A percentile compares a stretch with the other conserved stretches of the same genome.
These are phyloP conservation scores for Eurois occulta DNA, from an alignment of 2,888 invertebrate species.

Conservation along the genomic window DNA sequence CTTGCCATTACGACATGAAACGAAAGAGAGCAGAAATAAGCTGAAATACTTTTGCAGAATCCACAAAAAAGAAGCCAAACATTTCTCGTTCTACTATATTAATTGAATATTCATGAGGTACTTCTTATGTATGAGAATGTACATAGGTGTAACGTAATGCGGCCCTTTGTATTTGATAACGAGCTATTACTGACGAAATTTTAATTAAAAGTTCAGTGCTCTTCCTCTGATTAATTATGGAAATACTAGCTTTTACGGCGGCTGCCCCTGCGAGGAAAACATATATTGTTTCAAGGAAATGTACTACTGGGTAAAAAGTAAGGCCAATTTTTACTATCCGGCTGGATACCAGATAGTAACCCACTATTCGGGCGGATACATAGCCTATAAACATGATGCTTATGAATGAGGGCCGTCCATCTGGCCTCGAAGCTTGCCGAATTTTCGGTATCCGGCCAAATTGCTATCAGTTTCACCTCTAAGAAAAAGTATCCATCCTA, in stretches of 20 bases:
- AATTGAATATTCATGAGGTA: conserved; percentile 12
- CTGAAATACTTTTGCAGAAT: neutral
- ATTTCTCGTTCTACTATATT: neutral
- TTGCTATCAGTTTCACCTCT: no score
- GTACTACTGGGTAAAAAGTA: neutral
- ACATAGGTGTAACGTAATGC: neutral
- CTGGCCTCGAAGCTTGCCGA: no score
- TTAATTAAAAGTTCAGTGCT: neutral
- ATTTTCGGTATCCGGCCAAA: no score
- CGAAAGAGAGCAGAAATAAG: neutral
- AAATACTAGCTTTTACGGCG: neutral
- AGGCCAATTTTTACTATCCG: no score
- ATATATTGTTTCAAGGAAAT: neutral
- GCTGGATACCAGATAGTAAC: no score
- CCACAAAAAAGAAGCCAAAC: neutral
- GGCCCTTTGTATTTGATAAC: conserved; percentile 19
- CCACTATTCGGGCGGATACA: no score
- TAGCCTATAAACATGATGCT: no score
- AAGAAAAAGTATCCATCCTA: neutral
- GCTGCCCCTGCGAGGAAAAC: neutral
- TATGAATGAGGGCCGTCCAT: no score
- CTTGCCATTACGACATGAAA: neutral
- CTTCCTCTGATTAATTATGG: neutral
- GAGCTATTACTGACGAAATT: neutral
- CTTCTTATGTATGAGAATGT: neutral